Percentiles rank a stretch among this genome's conserved stretches.
Evolutionary conservation across 2,888 invertebrate genomes (phyloP).

Genomic region (Luperina testacea): DNA sequence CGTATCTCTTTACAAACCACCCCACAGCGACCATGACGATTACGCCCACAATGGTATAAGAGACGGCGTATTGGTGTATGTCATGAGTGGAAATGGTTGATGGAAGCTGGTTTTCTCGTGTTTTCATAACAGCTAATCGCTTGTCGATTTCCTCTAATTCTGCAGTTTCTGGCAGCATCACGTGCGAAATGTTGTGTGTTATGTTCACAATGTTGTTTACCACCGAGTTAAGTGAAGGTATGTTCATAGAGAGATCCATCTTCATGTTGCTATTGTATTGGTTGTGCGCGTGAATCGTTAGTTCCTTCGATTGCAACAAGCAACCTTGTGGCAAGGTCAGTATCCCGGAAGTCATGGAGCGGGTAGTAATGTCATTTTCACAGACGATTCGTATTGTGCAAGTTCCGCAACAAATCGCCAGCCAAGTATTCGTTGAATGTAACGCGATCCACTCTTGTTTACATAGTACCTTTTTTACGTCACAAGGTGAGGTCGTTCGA

Average conservation of each 20-base stretch:
- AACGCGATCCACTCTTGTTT: constrained; percentile 1
- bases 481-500: neutral
- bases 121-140: too few relatives aligned
- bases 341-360: neutral
- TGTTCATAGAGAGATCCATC: neutral
- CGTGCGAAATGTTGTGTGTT: neutral
- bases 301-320: constrained; percentile 4
- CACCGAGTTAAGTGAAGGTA: neutral
- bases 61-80: too few relatives aligned
- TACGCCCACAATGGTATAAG: too few relatives aligned
- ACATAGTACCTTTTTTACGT: neutral
- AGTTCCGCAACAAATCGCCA: constrained; percentile 3
- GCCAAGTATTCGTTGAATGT: too few relatives aligned
- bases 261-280: constrained; percentile 5
- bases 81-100: too few relatives aligned
- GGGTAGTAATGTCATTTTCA: neutral
- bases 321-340: constrained; percentile 1
- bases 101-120: too few relatives aligned
- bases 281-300: neutral
- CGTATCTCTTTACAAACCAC: too few relatives aligned
- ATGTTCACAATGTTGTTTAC: neutral
- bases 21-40: too few relatives aligned
- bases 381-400: neutral
- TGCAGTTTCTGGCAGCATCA: too few relatives aligned
- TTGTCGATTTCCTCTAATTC: too few relatives aligned